Evolutionary conservation across 2,113 vertebrate species (phyloP).

Genomic region (Ceratotherium simum): DNA sequence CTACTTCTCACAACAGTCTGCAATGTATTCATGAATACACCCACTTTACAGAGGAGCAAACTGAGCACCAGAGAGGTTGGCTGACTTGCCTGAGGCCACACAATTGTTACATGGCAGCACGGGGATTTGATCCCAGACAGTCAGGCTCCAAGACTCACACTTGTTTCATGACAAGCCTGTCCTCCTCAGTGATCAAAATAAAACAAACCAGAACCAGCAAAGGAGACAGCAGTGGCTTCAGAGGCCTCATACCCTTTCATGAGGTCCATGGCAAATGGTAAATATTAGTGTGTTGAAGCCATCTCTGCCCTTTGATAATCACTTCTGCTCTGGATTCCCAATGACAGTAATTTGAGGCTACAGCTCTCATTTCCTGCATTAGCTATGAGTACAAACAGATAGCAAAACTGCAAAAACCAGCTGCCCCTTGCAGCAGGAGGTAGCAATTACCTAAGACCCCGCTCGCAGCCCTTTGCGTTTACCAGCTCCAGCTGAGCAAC

Average conservation of each 20-base stretch:
- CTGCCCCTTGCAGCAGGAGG: slow-evolving; percentile 81
- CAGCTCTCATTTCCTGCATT: slow-evolving; percentile 80
- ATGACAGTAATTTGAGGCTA: slow-evolving; percentile 78
- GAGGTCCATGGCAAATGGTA: slow-evolving; percentile 42
- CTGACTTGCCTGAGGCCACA: not conserved
- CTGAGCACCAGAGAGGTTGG: not conserved
- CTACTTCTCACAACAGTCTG: not conserved
- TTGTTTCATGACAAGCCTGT: not conserved
- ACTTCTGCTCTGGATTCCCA: slow-evolving; percentile 78
- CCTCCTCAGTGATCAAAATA: slow-evolving; percentile 32
- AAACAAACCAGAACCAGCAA: not conserved
- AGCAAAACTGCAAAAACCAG: slow-evolving; percentile 80
- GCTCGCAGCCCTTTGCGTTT: slow-evolving; percentile 78
- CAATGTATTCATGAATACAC: not conserved
- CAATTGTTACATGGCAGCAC: not conserved
- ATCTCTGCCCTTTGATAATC: slow-evolving; percentile 83
- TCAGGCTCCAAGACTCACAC: not conserved
- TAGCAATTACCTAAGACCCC: slow-evolving; percentile 80
- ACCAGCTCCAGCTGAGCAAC: slow-evolving; percentile 75
- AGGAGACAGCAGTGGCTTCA: not conserved
- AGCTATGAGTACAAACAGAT: slow-evolving; percentile 57
- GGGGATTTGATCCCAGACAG: slow-evolving; percentile 22
- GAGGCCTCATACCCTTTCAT: not conserved
- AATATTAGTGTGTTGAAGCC: slow-evolving; percentile 65
- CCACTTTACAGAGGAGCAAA: not conserved